A percentile compares a stretch with the other conserved stretches of the same genome.
Conservation (phyloP, 2,888 invertebrate genomes). For the Acholoe squamosa region DNA sequence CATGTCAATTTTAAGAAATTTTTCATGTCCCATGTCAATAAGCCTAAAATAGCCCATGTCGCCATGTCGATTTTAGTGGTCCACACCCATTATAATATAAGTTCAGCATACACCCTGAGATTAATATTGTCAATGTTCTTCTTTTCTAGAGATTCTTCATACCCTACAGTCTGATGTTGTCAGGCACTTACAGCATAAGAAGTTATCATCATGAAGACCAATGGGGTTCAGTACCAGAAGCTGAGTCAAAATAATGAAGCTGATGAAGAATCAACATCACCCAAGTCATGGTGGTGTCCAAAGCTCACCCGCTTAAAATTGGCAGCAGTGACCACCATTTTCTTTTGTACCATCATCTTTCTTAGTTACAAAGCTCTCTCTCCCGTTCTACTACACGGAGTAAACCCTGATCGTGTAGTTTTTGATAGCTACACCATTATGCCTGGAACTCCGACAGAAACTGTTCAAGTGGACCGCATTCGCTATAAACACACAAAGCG, state of each 20-base stretch:
- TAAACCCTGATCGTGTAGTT: background rate
- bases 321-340: background rate
- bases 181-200: too few relatives aligned
- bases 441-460: background rate
- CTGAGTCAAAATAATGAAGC: background rate
- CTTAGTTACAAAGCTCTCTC: conserved; percentile 37
- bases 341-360: background rate
- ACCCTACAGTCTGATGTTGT: too few relatives aligned
- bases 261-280: background rate
- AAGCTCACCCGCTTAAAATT: conserved; percentile 50
- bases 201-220: background rate
- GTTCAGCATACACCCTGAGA: too few relatives aligned
- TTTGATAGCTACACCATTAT: background rate
- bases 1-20: too few relatives aligned
- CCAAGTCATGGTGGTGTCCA: conserved; percentile 49
- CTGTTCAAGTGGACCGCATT: background rate
- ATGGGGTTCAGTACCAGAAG: background rate
- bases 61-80: too few relatives aligned
- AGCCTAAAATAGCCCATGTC: too few relatives aligned
- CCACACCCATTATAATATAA: too few relatives aligned
- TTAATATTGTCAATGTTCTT: too few relatives aligned
- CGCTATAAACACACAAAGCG: conserved; percentile 70
- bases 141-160: too few relatives aligned
- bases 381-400: background rate
- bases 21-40: too few relatives aligned